These are phyloP conservation scores for Argyrosomus regius DNA, from an alignment of 2,797 vertebrate species.

Conservation along the genomic window DNA sequence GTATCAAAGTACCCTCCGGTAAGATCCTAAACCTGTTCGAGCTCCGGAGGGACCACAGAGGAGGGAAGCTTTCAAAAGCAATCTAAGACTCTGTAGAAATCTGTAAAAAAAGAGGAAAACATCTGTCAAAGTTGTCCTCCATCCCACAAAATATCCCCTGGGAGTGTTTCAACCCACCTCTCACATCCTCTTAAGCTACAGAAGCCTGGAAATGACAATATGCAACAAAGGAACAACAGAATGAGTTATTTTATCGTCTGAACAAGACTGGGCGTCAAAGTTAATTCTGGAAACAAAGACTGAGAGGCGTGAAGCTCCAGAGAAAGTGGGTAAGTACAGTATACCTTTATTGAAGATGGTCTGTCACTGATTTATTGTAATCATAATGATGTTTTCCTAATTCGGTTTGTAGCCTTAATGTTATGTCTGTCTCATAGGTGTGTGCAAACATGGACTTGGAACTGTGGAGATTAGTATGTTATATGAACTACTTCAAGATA, in stretches of 20 bases:
- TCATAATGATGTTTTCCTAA: not conserved
- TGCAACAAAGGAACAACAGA: not conserved
- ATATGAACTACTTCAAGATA: no score
- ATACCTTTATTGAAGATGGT: not conserved
- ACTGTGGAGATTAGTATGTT: no score
- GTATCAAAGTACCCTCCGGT: not conserved
- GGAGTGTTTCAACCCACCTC: slow-evolving; percentile 10
- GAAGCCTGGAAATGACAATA: not conserved
- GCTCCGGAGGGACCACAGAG: not conserved
- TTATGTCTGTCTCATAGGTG: no score
- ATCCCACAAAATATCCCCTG: slow-evolving; percentile 1
- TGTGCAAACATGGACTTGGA: no score
- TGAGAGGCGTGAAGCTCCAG: not conserved
- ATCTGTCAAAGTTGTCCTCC: slow-evolving; percentile 13
- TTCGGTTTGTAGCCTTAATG: not conserved
- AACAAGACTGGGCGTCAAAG: not conserved
- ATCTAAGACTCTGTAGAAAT: slow-evolving; percentile 9
- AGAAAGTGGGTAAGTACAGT: not conserved
- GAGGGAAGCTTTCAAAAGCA: not conserved
- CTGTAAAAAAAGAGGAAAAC: slow-evolving; percentile 17
- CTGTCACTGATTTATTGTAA: not conserved
- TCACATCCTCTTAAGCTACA: not conserved
- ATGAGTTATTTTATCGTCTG: not conserved
- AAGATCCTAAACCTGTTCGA: slow-evolving; percentile 18
- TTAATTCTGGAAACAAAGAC: not conserved